These are phyloP conservation scores for Pelvicachromis taeniatus DNA, from an alignment of 2,113 vertebrate genomes.

Conservation along the genomic window DNA sequence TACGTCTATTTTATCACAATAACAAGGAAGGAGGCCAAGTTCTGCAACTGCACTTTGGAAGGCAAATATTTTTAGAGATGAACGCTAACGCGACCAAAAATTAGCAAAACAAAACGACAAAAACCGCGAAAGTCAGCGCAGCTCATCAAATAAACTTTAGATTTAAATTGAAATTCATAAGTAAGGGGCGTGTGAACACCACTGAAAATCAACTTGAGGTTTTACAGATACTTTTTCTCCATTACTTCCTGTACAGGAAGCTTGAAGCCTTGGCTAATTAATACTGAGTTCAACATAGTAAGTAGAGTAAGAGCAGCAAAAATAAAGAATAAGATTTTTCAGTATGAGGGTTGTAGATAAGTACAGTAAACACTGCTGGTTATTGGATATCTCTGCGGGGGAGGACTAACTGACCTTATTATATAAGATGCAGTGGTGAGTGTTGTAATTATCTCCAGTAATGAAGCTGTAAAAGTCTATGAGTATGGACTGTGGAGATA, in stretches of 20 bases:
- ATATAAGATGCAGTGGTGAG: constrained; percentile 5
- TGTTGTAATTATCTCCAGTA: constrained; percentile 29
- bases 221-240: neutral
- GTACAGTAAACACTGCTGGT: neutral
- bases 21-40: neutral
- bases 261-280: neutral
- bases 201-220: neutral
- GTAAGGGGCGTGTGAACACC: neutral
- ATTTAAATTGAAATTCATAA: neutral
- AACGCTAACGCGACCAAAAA: neutral
- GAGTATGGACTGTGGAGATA: neutral
- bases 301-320: neutral
- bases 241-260: neutral
- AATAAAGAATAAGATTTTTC: neutral
- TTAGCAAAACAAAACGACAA: neutral
- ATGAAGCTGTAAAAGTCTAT: constrained; percentile 2
- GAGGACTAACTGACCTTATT: neutral
- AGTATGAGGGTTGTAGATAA: neutral
- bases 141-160: neutral
- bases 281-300: neutral
- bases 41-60: neutral
- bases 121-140: neutral
- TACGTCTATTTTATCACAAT: accelerated
- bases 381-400: neutral
- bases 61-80: neutral